Evolutionary conservation across 2,113 vertebrate genomes (phyloP), one percentile per base, ranked within the genome.

Genomic region (Harpagus bidentatus): DNA sequence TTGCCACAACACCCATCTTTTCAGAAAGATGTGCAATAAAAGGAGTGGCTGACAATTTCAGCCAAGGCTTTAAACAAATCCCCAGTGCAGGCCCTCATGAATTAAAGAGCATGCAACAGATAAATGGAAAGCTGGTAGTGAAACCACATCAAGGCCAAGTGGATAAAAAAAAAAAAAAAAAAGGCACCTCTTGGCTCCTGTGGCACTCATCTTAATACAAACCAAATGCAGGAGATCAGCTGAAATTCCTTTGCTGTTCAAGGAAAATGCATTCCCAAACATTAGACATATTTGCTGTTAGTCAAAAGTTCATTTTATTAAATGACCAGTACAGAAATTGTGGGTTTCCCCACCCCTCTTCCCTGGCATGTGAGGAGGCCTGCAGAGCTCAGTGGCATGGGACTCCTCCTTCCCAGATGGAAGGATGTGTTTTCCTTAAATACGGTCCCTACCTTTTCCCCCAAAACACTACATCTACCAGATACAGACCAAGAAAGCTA

Each of bases 51-150:
- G 76, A 88, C 88, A 93, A 93, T 87, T 94, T 91, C 91, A 95
- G 79, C 65, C 56, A 88, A 85, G 92, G 87, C 84, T 97, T 94
- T 90, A 94, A 90, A 95, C 91, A 85, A 95, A 96, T 95, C 83
- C 82, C 94, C 66, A 76, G 86, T 52, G 94, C 61, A 76, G 48
- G 36, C 69, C 47, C 70, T 93, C 91, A 86, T 89, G 93, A 96
- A 96, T 96, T 95, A 93, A 96, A 97, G 73, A 96, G 59, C 59
- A 86, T 0, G 8, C 69, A 92, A 78, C 45, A 88, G 83, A 91
- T 62, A 95, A 94, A 88, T 78, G 88, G 86, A 88, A 95, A 88
- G 66, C 62, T 94, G 82, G 83, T 76, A 91, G 38, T n/a, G 67
- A 96, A 95, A 97, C 72, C 61, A 91, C 32, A 81, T 77, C 90